Conservation (phyloP, 2,888 invertebrate species). For the Chorisops tibialis region DNA sequence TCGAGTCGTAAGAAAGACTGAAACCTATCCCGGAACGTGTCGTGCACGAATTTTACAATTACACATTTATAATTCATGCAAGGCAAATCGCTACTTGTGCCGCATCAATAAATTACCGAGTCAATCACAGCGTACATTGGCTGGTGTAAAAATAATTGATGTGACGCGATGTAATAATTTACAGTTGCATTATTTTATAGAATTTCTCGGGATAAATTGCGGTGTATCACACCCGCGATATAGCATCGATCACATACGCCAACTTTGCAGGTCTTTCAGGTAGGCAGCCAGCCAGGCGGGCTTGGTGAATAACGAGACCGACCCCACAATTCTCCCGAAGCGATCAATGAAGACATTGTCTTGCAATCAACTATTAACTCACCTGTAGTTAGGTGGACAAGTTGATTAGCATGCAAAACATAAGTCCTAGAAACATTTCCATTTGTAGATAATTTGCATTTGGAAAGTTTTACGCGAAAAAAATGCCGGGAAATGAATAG, state of each 20-base stretch:
- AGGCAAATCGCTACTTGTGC: neutral
- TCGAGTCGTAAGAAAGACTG: neutral
- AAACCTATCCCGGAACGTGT: conserved; percentile 5
- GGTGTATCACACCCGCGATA: too few relatives aligned
- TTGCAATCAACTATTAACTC: too few relatives aligned
- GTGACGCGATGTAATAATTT: neutral
- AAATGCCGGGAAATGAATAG: too few relatives aligned
- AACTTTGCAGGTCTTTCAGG: too few relatives aligned
- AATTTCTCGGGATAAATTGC: neutral
- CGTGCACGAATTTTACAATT: conserved; percentile 6
- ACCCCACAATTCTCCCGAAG: too few relatives aligned
- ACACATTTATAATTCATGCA: neutral
- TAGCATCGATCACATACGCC: too few relatives aligned
- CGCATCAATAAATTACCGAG: conserved; percentile 4
- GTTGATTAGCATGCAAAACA: conserved; percentile 3
- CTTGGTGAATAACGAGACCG: too few relatives aligned
- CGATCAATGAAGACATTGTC: too few relatives aligned
- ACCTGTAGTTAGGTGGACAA: neutral
- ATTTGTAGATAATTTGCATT: conserved; percentile 3
- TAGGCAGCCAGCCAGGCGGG: too few relatives aligned
- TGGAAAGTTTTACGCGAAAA: neutral
- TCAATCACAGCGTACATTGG: neutral
- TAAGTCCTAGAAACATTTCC: conserved; percentile 1
- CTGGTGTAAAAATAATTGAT: conserved; percentile 3
- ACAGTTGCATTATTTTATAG: conserved; percentile 1